Base-by-base conservation (phyloP, 2,113 vertebrate species). In the Menidia beryllina region DNA sequence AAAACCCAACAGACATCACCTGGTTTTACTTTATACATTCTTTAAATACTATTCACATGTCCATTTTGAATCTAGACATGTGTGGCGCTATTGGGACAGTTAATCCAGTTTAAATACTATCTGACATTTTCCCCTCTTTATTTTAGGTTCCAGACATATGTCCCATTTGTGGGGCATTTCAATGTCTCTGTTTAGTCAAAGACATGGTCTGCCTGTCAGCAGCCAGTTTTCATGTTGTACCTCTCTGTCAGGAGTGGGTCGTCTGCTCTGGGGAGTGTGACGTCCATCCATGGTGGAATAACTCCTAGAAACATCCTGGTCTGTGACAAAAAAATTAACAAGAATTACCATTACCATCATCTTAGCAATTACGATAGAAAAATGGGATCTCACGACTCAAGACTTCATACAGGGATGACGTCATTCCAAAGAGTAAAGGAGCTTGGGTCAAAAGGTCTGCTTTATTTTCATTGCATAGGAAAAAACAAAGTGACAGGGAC, bases 181-280 rank as follows among this genome's bases (percentile, higher is more conserved):
- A 43, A 5, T 19, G 13, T 43, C 15, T 43, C 39, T 23, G 21
- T 24, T 50, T 10, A 4, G 21, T 58, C 3, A 19, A 43, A 25
- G 14, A 58, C 41, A 47, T 20, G 4, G 7, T 47, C 3, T 20
- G 45, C 45, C n/a, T 2, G 15, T 47, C 5, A n/a, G 41, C 15
- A 5, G 26, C 20, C 0, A 45, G 30, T 12, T 49, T 53, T 14
- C 43, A 10, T 63, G 43, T 30, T 48, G 12, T 95, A 98, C 98
- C 96, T 99, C 98, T 96, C 94, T 96, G 57, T 98, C 96, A 23
- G 95, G 91, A 77, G 93, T 91, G 74, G 91, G 92, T 92, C 94
- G 95, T 94, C 94, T 95, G 66, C 94, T 95, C 88, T 94, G 93
- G 62, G 95, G 89, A 43, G 91, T 79, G 74, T 92, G 93, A 76